phyloP scores from a whole-genome alignment of 2,113 vertebrate species.

The Electrona antarctica region DNA sequence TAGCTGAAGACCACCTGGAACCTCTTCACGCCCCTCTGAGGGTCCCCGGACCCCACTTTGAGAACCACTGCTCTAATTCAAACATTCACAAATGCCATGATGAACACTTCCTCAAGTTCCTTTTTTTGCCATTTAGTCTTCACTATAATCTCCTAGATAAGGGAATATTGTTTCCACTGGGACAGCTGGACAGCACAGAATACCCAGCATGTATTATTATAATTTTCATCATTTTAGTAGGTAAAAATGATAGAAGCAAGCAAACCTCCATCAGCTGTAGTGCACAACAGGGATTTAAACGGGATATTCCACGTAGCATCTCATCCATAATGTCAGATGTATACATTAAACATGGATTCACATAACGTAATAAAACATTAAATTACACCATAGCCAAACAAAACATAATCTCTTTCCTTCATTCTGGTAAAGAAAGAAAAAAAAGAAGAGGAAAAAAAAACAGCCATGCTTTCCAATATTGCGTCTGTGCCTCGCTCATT shows the following conservation, averaged over 20 bases:
- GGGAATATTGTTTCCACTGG: conserved; percentile 49
- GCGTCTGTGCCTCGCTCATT: conserved; percentile 73
- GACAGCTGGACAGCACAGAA: conserved; percentile 62
- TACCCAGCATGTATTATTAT: conserved; percentile 62
- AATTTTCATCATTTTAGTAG: conserved; percentile 68
- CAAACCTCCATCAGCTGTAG: conserved; percentile 70
- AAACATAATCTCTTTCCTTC: conserved; percentile 76
- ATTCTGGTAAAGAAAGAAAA: conserved; percentile 57
- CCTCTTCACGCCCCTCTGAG: no score
- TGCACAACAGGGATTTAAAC: conserved; percentile 66
- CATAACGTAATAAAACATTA: conserved; percentile 76
- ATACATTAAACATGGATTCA: conserved; percentile 80
- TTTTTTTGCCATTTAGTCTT: conserved; percentile 45
- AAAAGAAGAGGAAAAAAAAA: conserved; percentile 27
- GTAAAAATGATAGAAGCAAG: conserved; percentile 64
- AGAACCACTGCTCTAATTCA: conserved; percentile 7
- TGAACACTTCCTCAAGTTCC: conserved; percentile 4
- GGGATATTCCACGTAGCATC: conserved; percentile 61
- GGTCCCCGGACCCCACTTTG: no score
- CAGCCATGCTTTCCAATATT: conserved; percentile 71
- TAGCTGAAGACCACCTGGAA: no score
- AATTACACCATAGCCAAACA: conserved; percentile 75
- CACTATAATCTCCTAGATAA: conserved; percentile 42
- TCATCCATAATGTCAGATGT: conserved; percentile 72
- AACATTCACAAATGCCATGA: conserved; percentile 40